Evolutionary conservation across 1,140 invertebrate species (phyloP), one percentile per base, ranked within the genome.

Genomic region (Cotesia glomerata): DNA sequence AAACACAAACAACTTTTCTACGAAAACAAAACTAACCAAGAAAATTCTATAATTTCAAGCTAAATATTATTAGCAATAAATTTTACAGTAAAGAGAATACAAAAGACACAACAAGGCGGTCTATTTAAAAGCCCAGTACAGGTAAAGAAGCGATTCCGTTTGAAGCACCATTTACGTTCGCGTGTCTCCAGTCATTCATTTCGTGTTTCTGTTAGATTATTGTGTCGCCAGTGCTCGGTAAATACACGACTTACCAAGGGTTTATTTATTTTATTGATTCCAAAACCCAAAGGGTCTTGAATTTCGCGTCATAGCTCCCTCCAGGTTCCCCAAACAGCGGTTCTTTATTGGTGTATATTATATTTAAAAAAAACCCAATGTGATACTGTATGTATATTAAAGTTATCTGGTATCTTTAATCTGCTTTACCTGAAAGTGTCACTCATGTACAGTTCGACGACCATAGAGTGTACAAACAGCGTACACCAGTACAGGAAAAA

Each of bases 251-350:
- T 26, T 52, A 71, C 61, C 18, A 18, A 34, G 32, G 45, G 7
- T 65, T 63, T 72, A 72, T 66, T 72, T 72, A 72, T 72, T 72
- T 72, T 72, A 72, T 72, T 72, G 70, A 72, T 72, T 72, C 52
- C 18, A 71, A 51, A 54, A 18, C 26, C 45, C 32, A 16, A n/a
- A 59, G 56, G 59, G n/a, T 16, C 39, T 45, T 14, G 45, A 61
- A 49, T 69, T 69, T 18, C 56, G 39, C 56, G 34, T 69, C 68
- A 61, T 61, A 61, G 61, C 16, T 9, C 64, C 3, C 16, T 34
- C 8, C 13, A 4, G 18, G 11, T 5, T 26, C 39, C 13, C 13
- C 26, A 65, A 3, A 51, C 18, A 45, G 26, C 3, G 3, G 26
- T 3, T 26, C 26, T 26, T 26, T 26, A 3, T 26, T 26, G 26